phyloP scores from a whole-genome alignment of 1,140 invertebrate species.

The Temnothorax curvispinosus region DNA sequence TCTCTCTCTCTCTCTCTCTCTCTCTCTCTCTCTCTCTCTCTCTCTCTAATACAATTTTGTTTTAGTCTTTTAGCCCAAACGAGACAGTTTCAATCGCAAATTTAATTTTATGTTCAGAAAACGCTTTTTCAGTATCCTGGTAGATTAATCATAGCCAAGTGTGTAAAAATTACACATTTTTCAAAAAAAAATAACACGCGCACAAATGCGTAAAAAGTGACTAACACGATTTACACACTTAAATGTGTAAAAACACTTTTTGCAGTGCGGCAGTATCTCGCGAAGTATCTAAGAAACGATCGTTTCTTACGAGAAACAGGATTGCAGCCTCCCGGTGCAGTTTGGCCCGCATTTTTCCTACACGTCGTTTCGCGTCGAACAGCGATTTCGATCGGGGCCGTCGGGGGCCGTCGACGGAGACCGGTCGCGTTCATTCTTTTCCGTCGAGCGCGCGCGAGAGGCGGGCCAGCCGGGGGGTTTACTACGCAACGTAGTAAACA shows the following conservation, averaged over 20 bases:
- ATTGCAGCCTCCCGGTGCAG: background rate
- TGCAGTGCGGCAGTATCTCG: background rate
- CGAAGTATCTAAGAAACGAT: background rate
- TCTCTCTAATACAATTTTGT: background rate
- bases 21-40: too few species aligned
- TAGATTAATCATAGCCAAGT: background rate
- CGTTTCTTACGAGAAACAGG: background rate
- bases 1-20: too few species aligned
- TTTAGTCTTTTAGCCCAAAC: background rate
- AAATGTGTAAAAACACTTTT: too few species aligned
- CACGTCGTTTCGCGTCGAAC: background rate
- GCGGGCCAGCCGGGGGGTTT: background rate
- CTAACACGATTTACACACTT: too few species aligned
- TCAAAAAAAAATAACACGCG: too few species aligned
- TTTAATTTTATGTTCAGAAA: background rate
- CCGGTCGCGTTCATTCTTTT: constrained; percentile 22
- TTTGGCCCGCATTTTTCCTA: background rate
- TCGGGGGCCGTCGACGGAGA: background rate
- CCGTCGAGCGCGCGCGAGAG: constrained; percentile 15
- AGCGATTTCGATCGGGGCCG: constrained; percentile 5
- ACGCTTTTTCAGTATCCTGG: background rate
- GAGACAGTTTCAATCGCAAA: background rate
- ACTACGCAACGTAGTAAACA: constrained; percentile 47
- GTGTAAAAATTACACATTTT: too few species aligned
- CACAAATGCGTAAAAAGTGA: too few species aligned